Base-by-base conservation (phyloP, 2,113 vertebrate species). In the Seriola aureovittata region DNA sequence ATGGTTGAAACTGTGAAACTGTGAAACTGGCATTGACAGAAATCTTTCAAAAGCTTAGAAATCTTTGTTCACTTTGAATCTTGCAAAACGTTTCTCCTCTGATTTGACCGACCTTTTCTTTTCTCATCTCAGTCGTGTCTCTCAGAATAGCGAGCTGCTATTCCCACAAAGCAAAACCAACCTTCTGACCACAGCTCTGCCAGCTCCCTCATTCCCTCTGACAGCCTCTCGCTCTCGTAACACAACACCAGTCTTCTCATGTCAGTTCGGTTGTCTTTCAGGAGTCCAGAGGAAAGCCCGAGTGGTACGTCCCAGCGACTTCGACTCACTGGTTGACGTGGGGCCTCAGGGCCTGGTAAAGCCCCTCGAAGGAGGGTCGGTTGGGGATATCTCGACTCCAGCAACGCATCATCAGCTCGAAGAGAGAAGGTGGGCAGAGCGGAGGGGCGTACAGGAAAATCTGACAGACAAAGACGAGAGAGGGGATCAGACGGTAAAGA, bases 331-430 rank as follows among this genome's bases (percentile, higher is more conserved):
- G 94, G 88, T 91, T 94, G 79, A 96, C 95, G 59, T 97, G 96
- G 68, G 96, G 96, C 60, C 95, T 95, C 90, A 95, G 91, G 74
- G 96, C 94, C 59, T 93, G 95, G 88, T 96, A 95, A 50, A 96
- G 94, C 16, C 93, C 91, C 84, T 96, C 94, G 52, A 97, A 97
- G 48, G 93, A 77, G 17, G 96, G 95, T 0, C 96, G 93, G 70
- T 96, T 95, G 1, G 92, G 80, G 80, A 96, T 96, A 79, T 97
- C 95, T 2, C 96, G 94, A 64, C 91, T 92, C 96, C 96, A 97
- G 65, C 96, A 97, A 60, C 90, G 91, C 95, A 97, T 95, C 96
- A 97, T 97, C 83, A 97, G 85, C 87, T 96, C 95, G 29, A 96
- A 97, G 67, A 96, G 94, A 46, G 94, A 95, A 1, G 94, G 92